These are phyloP conservation scores for Tachysurus vachellii DNA, from an alignment of 2,113 vertebrate species.

Conservation along the genomic window DNA sequence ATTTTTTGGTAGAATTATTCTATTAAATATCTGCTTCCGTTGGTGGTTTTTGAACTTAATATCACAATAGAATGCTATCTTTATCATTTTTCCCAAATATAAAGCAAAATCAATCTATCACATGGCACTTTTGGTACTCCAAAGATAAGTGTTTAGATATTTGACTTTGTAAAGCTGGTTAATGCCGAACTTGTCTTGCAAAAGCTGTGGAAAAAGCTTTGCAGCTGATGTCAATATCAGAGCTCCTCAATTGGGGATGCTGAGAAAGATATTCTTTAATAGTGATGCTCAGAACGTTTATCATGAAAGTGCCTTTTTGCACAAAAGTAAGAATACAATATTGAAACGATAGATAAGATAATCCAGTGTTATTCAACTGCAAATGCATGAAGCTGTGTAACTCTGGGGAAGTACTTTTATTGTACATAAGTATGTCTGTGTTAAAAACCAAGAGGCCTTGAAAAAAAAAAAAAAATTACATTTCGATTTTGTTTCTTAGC, in stretches of 20 bases:
- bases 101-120: not conserved
- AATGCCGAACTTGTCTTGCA: constrained; percentile 51
- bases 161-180: constrained; percentile 33
- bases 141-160: constrained; percentile 58
- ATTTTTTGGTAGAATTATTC: not conserved
- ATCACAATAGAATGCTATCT: not conserved
- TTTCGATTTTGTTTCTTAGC: constrained; percentile 30
- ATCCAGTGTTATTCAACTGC: constrained; percentile 54
- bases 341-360: constrained; percentile 36
- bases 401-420: constrained; percentile 63
- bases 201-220: constrained; percentile 44
- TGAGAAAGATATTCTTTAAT: not conserved
- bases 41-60: constrained; percentile 6
- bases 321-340: constrained; percentile 59
- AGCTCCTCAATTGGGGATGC: constrained; percentile 21
- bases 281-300: constrained; percentile 18
- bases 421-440: constrained; percentile 39
- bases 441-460: constrained; percentile 65
- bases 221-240: constrained; percentile 58
- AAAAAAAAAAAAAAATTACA: constrained; percentile 24
- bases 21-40: constrained; percentile 32
- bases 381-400: constrained; percentile 54
- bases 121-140: constrained; percentile 56
- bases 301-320: constrained; percentile 73
- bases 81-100: not conserved